Conservation (phyloP, 2,888 invertebrate genomes). For the Brachypalpus laphriformis region DNA sequence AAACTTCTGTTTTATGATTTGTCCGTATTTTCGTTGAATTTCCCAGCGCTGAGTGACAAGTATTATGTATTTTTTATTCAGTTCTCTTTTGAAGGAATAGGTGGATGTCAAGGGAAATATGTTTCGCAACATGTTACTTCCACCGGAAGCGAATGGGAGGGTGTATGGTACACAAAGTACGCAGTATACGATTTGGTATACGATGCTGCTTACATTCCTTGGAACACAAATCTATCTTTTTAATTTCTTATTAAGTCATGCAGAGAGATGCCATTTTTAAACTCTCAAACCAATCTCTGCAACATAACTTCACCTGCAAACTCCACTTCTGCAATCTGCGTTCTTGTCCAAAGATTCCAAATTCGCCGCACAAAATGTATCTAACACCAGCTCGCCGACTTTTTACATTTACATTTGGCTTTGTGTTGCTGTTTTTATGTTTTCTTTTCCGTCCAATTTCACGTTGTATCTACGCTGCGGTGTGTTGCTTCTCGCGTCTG, state of each 20-base stretch:
- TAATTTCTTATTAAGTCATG: neutral
- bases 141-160: neutral
- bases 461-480: constrained; percentile 30
- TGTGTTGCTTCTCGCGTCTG: constrained; percentile 21
- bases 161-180: neutral
- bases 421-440: constrained; percentile 7
- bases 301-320: neutral
- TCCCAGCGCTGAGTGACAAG: neutral
- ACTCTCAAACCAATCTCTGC: neutral
- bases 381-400: constrained; percentile 4
- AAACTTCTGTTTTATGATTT: neutral
- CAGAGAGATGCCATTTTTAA: neutral
- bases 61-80: neutral
- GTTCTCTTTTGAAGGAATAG: neutral
- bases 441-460: neutral
- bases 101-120: neutral
- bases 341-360: neutral
- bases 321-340: neutral
- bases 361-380: constrained; percentile 22
- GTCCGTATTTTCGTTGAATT: neutral
- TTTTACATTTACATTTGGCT: neutral
- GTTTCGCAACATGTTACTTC: neutral
- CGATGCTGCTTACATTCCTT: neutral
- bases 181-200: too few relatives aligned
- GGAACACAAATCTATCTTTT: neutral